A percentile compares a stretch with the other conserved stretches of the same genome.
Conservation (phyloP, 2,797 vertebrate genomes). For the Chaetophractus vellerosus region DNA sequence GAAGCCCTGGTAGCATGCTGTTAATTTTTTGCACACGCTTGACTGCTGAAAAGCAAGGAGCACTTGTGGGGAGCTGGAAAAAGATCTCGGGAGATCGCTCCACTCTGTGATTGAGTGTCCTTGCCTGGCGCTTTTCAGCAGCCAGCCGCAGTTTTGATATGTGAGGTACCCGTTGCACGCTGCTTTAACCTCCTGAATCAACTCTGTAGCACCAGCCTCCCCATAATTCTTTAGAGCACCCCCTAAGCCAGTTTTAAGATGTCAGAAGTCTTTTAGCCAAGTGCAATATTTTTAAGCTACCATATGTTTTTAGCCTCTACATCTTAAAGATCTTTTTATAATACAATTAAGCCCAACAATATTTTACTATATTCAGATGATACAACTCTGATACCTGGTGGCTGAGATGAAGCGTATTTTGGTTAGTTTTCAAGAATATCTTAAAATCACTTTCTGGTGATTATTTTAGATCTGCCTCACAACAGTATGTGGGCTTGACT, state of each 20-base stretch:
- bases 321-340: not conserved
- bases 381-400: not conserved
- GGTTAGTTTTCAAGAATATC: conserved; percentile 13
- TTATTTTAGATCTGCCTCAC: not conserved
- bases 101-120: not conserved
- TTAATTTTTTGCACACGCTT: conserved; percentile 67
- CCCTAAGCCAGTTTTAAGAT: not conserved
- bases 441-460: not conserved
- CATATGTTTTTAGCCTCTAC: not conserved
- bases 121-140: conserved; percentile 65
- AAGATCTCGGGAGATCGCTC: conserved; percentile 29
- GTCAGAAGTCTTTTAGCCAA: not conserved
- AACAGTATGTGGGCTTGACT: not conserved
- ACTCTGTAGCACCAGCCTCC: not conserved
- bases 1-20: conserved; percentile 62
- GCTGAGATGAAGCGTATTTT: not conserved
- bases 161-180: not conserved
- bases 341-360: not conserved
- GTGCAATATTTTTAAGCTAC: not conserved
- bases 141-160: not conserved
- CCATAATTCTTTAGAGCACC: not conserved
- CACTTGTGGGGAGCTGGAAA: conserved; percentile 34
- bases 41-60: conserved; percentile 75
- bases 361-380: conserved; percentile 46
- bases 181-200: not conserved